Conservation (phyloP, 2,113 vertebrate genomes). For the Thomomys bottae region DNA sequence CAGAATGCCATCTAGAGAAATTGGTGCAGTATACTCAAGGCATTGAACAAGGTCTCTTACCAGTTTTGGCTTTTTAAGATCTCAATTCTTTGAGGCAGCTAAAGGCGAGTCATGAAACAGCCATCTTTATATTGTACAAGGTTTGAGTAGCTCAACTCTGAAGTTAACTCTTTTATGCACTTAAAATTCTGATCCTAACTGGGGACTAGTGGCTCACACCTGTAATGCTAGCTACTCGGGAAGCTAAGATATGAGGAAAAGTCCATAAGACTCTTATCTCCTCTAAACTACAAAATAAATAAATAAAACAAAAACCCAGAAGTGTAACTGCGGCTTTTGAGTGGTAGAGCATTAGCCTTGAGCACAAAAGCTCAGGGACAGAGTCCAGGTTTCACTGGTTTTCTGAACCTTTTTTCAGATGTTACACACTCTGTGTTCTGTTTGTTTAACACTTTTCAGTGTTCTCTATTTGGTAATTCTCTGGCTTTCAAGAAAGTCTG, state of each 20-base stretch:
- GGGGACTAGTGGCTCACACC: too few species aligned
- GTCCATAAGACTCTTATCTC: too few species aligned
- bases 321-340: too few species aligned
- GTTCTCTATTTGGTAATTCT: slow-evolving; percentile 6
- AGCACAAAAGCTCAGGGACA: too few species aligned
- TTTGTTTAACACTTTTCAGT: not conserved
- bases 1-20: not conserved
- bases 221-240: too few species aligned
- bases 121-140: not conserved
- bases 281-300: too few species aligned
- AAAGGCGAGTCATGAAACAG: not conserved
- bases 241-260: too few species aligned
- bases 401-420: too few species aligned
- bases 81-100: not conserved
- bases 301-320: too few species aligned
- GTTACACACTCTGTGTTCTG: not conserved
- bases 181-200: too few species aligned
- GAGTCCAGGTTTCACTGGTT: too few species aligned
- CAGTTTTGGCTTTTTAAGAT: not conserved
- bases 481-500: not conserved
- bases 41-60: not conserved
- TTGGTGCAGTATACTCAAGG: not conserved
- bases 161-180: not conserved
- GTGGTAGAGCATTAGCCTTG: too few species aligned
- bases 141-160: not conserved